These are phyloP conservation scores for Drosophila peninsularis DNA, from an alignment of 2,888 invertebrate genomes.

Conservation along the genomic window DNA sequence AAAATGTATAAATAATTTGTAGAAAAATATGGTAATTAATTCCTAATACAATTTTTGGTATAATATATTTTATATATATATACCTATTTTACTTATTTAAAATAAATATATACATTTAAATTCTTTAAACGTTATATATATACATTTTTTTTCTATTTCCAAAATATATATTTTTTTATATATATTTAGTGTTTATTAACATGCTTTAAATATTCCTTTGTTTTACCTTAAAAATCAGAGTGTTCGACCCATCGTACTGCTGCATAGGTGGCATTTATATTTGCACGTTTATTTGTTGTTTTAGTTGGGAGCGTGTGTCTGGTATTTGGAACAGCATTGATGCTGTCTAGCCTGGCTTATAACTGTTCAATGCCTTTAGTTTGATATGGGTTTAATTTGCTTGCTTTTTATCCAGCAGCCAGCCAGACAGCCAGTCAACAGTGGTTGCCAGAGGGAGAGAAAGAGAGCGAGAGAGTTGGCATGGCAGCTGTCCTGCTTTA, in stretches of 20 bases:
- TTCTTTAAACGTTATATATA: too few species aligned
- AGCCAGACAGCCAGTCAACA: neutral
- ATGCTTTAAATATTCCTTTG: too few species aligned
- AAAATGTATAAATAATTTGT: too few species aligned
- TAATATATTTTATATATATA: too few species aligned
- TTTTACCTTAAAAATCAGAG: neutral
- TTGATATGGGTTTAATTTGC: slow-evolving; percentile 71
- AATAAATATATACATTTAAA: neutral
- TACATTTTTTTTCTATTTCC: too few species aligned
- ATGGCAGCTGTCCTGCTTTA: neutral
- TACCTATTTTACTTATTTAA: too few species aligned
- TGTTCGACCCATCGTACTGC: slow-evolving; percentile 11
- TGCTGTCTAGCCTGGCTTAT: slow-evolving; percentile 62
- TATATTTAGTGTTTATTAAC: too few species aligned
- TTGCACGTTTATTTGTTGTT: slow-evolving; percentile 20
- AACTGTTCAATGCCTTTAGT: slow-evolving; percentile 65
- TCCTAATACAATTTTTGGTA: too few species aligned
- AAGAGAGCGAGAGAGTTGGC: neutral
- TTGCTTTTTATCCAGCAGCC: slow-evolving; percentile 27
- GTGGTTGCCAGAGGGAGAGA: neutral
- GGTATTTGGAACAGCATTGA: slow-evolving; percentile 28
- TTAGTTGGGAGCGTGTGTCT: slow-evolving; percentile 14
- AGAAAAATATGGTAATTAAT: too few species aligned
- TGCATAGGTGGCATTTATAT: slow-evolving; percentile 8
- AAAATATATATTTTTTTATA: too few species aligned